A percentile compares a stretch with the other conserved stretches of the same genome.
Conservation (phyloP, 2,888 invertebrate genomes). For the Alitta virens region DNA sequence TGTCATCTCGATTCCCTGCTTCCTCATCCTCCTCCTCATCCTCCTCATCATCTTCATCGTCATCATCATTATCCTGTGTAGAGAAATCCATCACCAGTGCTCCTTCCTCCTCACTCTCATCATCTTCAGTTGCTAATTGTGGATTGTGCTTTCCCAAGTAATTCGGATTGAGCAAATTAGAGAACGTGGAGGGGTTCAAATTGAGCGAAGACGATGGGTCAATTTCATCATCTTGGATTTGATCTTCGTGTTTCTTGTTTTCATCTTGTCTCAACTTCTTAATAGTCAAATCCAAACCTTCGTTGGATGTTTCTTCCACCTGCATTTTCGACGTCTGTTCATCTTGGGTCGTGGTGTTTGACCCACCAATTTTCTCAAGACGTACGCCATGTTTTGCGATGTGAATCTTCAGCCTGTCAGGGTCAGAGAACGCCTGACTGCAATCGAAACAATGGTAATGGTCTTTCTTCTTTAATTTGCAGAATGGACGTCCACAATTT, state of each 20-base stretch:
- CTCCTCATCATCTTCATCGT: neutral
- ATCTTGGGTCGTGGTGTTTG: neutral
- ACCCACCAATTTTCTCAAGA: slow-evolving; percentile 32
- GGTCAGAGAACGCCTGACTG: slow-evolving; percentile 76
- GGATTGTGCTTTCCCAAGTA: neutral
- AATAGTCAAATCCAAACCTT: too few species aligned
- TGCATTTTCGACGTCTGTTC: neutral
- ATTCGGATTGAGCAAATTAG: slow-evolving; percentile 32
- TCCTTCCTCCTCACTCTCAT: slow-evolving; percentile 7
- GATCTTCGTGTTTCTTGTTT: slow-evolving; percentile 19
- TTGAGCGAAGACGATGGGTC: slow-evolving; percentile 36
- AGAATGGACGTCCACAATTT: slow-evolving; percentile 73
- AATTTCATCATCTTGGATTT: slow-evolving; percentile 20
- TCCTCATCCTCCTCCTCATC: slow-evolving; percentile 3
- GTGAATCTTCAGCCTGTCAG: slow-evolving; percentile 69
- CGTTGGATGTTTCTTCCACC: neutral
- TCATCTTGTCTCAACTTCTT: neutral
- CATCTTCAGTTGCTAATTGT: neutral
- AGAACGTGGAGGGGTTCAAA: slow-evolving; percentile 39
- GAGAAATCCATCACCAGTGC: slow-evolving; percentile 11
- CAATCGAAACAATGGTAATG: slow-evolving; percentile 80
- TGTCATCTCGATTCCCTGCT: neutral
- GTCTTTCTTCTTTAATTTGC: slow-evolving; percentile 74
- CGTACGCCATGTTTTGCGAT: slow-evolving; percentile 66
- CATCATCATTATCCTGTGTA: neutral